phyloP scores from a whole-genome alignment of 2,797 vertebrate species.

The Leucoraja ocellata region DNA sequence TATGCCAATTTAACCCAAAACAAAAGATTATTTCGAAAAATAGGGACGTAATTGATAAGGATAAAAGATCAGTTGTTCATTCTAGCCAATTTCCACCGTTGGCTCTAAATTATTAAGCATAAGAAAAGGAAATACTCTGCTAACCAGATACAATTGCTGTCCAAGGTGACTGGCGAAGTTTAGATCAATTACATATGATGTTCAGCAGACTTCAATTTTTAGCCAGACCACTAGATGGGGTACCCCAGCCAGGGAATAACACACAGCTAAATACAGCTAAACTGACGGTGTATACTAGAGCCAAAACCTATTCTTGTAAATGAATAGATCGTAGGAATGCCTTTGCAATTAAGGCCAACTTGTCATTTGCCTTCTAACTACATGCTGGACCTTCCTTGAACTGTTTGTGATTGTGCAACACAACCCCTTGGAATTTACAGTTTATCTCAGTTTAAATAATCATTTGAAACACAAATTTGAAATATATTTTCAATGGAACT shows the following conservation, averaged over 20 bases:
- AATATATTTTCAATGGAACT: not conserved
- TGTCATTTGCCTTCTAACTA: no score
- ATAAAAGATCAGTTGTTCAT: not conserved
- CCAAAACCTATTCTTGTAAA: not conserved
- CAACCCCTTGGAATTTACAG: no score
- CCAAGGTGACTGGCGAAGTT: not conserved
- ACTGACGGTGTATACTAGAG: not conserved
- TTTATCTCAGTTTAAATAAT: not conserved
- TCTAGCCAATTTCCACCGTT: not conserved
- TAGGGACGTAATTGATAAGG: not conserved
- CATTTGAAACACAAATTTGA: not conserved
- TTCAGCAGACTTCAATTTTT: not conserved
- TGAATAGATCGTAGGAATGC: not conserved
- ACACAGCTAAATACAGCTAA: not conserved
- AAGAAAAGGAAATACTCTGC: not conserved
- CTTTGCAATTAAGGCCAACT: no score
- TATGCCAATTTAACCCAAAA: not conserved
- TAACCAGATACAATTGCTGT: not conserved
- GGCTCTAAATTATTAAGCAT: not conserved
- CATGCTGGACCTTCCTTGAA: no score
- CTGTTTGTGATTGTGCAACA: no score
- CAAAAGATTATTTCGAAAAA: not conserved
- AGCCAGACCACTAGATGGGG: conserved; percentile 19
- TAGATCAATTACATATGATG: not conserved
- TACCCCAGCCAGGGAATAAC: not conserved